Evolutionary conservation across 2,113 vertebrate species (phyloP).

Genomic region (Noturus placidus): DNA sequence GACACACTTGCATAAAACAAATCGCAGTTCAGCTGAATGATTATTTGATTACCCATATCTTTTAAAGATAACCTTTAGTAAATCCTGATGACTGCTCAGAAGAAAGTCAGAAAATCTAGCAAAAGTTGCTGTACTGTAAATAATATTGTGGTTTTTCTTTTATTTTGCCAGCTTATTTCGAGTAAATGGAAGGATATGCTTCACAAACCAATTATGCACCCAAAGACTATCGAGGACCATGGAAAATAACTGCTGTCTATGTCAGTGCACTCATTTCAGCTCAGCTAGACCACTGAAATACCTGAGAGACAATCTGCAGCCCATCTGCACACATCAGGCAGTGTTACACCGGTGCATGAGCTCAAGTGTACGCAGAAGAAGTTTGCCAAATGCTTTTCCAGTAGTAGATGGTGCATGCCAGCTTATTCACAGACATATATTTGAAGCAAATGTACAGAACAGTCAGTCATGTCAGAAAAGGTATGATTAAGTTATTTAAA

Average conservation of each 20-base stretch:
- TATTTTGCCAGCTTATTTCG: constrained; percentile 39
- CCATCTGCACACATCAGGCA: constrained; percentile 12
- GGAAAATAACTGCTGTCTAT: constrained; percentile 14
- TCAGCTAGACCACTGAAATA: constrained; percentile 48
- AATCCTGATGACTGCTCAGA: constrained; percentile 55
- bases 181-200: constrained; percentile 20
- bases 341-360: constrained; percentile 52
- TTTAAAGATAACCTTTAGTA: not conserved
- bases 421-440: constrained; percentile 62
- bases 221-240: not conserved
- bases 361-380: constrained; percentile 54
- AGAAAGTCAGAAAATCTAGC: not conserved
- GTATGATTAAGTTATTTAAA: constrained; percentile 56
- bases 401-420: constrained; percentile 66
- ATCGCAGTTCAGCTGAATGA: not conserved
- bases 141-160: not conserved
- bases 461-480: constrained; percentile 68
- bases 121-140: not conserved
- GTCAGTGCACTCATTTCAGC: constrained; percentile 20
- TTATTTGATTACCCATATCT: not conserved
- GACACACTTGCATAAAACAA: constrained; percentile 13
- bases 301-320: constrained; percentile 20
- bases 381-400: constrained; percentile 67
- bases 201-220: constrained; percentile 17
- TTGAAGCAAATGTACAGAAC: constrained; percentile 75